Evolutionary conservation across 2,888 invertebrate species (phyloP).

Genomic region (Ctena decussata): DNA sequence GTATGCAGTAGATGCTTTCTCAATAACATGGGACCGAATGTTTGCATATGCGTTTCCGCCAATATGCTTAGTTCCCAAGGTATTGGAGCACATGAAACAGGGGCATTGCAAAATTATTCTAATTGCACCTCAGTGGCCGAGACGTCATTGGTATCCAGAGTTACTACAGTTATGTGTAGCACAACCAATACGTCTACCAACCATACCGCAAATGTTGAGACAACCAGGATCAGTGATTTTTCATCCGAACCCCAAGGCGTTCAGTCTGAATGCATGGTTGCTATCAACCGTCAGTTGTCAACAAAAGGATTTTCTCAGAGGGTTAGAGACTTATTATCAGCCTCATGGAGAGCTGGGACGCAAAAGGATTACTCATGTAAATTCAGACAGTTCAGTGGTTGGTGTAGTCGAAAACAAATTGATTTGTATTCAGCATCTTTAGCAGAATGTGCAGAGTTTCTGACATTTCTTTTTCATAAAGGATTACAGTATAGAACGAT

Average conservation of each 20-base stretch:
- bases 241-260: slow-evolving; percentile 16
- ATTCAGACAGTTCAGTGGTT: slow-evolving; percentile 24
- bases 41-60: slow-evolving; percentile 60
- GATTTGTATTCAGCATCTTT: slow-evolving; percentile 26
- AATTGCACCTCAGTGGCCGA: slow-evolving; percentile 34
- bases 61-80: slow-evolving; percentile 40
- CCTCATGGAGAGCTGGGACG: slow-evolving; percentile 9
- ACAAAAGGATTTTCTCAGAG: slow-evolving; percentile 28
- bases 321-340: background rate
- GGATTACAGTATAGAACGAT: slow-evolving; percentile 25
- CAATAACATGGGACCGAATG: slow-evolving; percentile 45
- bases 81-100: slow-evolving; percentile 17
- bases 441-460: slow-evolving; percentile 24
- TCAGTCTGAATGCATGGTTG: slow-evolving; percentile 39
- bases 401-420: slow-evolving; percentile 36
- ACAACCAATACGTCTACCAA: background rate
- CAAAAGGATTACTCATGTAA: slow-evolving; percentile 23
- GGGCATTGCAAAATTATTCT: slow-evolving; percentile 26
- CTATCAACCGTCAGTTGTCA: slow-evolving; percentile 17
- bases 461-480: slow-evolving; percentile 14
- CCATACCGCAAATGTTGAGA: background rate
- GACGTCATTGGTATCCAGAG: slow-evolving; percentile 35
- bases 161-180: slow-evolving; percentile 11
- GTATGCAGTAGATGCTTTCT: slow-evolving; percentile 52
- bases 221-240: background rate